phyloP scores from a whole-genome alignment of 2,797 vertebrate genomes.

The Tenualosa ilisha region DNA sequence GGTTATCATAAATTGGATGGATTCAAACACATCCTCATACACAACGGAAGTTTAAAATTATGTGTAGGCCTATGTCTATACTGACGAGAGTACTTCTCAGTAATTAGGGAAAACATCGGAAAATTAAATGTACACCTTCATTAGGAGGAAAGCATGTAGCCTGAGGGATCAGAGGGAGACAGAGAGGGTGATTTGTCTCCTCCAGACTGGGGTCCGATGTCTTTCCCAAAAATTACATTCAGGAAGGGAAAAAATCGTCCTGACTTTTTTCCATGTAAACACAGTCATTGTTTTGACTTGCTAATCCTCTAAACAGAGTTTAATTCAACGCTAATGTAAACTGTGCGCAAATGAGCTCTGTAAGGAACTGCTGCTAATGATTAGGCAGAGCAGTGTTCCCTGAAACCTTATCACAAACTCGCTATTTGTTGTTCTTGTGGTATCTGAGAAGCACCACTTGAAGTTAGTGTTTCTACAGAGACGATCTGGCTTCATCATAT shows the following conservation, averaged over 20 bases:
- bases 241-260: conserved; percentile 23
- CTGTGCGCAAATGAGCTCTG: conserved; percentile 20
- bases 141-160: not conserved
- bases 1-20: not conserved
- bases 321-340: conserved; percentile 32
- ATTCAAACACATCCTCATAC: not conserved
- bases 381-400: conserved; percentile 61
- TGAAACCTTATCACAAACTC: conserved; percentile 47
- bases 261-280: conserved; percentile 31
- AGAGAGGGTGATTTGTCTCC: conserved; percentile 12
- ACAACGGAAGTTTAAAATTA: not conserved
- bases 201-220: not conserved
- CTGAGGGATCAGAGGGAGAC: not conserved
- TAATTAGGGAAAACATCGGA: not conserved
- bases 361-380: conserved; percentile 49
- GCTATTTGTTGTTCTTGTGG: conserved; percentile 51
- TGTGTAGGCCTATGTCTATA: not conserved
- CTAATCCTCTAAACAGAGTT: conserved; percentile 19
- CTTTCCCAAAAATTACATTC: conserved; percentile 7
- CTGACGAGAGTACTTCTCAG: not conserved
- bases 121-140: not conserved
- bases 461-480: not conserved
- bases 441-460: conserved; percentile 8
- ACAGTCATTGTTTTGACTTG: conserved; percentile 28
- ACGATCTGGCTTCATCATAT: not conserved